Conservation (phyloP, 2,113 vertebrate genomes). For the Paraplagusia blochii region DNA sequence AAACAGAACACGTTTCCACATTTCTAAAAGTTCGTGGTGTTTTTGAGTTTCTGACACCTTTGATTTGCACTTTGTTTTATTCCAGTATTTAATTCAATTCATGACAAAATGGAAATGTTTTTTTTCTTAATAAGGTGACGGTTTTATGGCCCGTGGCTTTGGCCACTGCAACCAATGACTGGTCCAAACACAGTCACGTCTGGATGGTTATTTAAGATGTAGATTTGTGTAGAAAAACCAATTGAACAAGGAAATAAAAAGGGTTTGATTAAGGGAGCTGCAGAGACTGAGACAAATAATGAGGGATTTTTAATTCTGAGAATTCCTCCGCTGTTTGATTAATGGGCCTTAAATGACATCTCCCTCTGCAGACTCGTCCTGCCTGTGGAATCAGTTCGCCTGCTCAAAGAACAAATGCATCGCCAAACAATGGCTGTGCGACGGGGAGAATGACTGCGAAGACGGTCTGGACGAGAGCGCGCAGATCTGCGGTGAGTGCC, state of each 20-base stretch:
- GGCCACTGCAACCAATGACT: too few relatives aligned
- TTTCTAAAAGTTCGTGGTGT: too few relatives aligned
- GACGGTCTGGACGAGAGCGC: conserved; percentile 91
- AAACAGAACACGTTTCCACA: too few relatives aligned
- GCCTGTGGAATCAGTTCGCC: conserved; percentile 96
- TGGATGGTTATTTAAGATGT: too few relatives aligned
- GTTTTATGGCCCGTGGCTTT: too few relatives aligned
- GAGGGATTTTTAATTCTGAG: conserved; percentile 16
- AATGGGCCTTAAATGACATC: conserved; percentile 38
- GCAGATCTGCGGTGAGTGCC: conserved; percentile 84
- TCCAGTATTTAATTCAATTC: too few relatives aligned
- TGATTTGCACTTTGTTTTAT: too few relatives aligned
- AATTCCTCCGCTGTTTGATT: conserved; percentile 50
- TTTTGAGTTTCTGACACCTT: too few relatives aligned
- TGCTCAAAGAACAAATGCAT: conserved; percentile 96
- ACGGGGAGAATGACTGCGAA: conserved; percentile 94
- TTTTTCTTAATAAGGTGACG: too few relatives aligned
- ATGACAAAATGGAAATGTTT: too few relatives aligned
- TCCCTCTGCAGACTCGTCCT: conserved; percentile 84
- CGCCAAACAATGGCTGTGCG: conserved; percentile 93
- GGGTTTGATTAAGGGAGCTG: conserved; percentile 15
- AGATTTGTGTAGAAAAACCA: not conserved
- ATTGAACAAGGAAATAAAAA: not conserved
- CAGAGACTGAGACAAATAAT: not conserved
- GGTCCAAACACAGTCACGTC: too few relatives aligned